Conservation (phyloP, 2,113 vertebrate genomes). For the Apodemus speciosus region DNA sequence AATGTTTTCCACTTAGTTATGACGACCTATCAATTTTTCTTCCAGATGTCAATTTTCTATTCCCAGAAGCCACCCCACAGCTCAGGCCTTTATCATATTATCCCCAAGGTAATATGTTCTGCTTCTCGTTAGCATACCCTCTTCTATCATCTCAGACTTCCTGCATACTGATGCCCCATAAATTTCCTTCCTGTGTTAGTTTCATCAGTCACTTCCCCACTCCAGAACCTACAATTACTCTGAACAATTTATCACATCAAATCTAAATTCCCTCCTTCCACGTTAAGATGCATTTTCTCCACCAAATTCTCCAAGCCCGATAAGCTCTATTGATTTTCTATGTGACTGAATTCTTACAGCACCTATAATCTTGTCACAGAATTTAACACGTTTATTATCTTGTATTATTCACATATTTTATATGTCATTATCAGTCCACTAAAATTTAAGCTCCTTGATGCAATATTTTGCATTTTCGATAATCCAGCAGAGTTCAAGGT, state of each 20-base stretch:
- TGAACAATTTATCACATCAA: slow-evolving; percentile 68
- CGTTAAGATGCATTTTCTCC: slow-evolving; percentile 49
- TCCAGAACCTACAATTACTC: slow-evolving; percentile 58
- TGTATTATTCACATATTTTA: slow-evolving; percentile 45
- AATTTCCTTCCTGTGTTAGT: slow-evolving; percentile 3
- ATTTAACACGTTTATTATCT: slow-evolving; percentile 48
- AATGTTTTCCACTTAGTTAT: slow-evolving; percentile 38
- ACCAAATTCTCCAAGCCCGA: slow-evolving; percentile 43
- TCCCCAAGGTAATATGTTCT: neutral
- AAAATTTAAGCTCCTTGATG: slow-evolving; percentile 1
- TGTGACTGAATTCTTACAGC: slow-evolving; percentile 45
- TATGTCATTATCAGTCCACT: neutral
- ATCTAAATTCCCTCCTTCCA: slow-evolving; percentile 44
- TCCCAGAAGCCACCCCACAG: neutral
- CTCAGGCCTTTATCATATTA: neutral
- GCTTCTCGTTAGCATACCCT: neutral
- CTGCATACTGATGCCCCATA: slow-evolving; percentile 35
- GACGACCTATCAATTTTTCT: slow-evolving; percentile 35
- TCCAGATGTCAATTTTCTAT: slow-evolving; percentile 45
- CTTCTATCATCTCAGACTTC: slow-evolving; percentile 25
- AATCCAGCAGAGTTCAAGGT: neutral
- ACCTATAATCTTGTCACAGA: slow-evolving; percentile 34
- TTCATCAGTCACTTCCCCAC: slow-evolving; percentile 51
- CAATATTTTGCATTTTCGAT: slow-evolving; percentile 43
- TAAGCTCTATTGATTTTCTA: slow-evolving; percentile 55